A percentile compares a stretch with the other conserved stretches of the same genome.
Conservation (phyloP, 2,113 vertebrate genomes). For the Chloropsis cyanopogon region DNA sequence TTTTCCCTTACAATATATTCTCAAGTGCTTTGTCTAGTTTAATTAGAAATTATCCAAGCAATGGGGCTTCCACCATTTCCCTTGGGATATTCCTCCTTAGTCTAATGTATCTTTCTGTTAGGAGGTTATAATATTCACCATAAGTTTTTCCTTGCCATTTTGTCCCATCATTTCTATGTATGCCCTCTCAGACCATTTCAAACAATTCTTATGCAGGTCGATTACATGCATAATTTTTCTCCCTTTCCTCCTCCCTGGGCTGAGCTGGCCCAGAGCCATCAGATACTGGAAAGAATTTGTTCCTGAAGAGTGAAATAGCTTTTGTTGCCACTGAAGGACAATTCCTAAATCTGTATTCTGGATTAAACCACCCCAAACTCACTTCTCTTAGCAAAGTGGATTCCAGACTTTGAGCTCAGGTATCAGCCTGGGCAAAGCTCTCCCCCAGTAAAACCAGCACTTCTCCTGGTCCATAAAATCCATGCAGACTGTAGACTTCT, state of each 20-base stretch:
- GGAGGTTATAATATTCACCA: constrained; percentile 67
- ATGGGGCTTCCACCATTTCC: constrained; percentile 72
- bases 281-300: background rate
- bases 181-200: background rate
- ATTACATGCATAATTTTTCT: constrained; percentile 23
- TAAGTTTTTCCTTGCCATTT: constrained; percentile 60
- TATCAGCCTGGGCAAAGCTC: background rate
- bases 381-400: background rate
- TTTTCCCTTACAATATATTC: constrained; percentile 70
- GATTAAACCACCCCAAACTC: background rate
- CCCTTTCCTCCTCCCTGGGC: background rate
- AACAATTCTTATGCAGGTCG: constrained; percentile 15
- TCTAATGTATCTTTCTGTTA: constrained; percentile 68
- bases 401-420: background rate
- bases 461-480: background rate
- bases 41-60: constrained; percentile 81
- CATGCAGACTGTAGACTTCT: background rate
- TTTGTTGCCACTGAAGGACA: background rate
- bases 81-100: constrained; percentile 67
- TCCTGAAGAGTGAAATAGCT: background rate
- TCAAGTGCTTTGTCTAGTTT: constrained; percentile 73
- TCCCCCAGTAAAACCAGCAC: background rate
- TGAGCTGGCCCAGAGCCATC: background rate
- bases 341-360: background rate
- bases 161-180: constrained; percentile 24